Percentiles rank a stretch among this genome's conserved stretches.
These are phyloP conservation scores for Orientallactaga sibirica DNA, from an alignment of 2,797 vertebrate species.

Conservation along the genomic window DNA sequence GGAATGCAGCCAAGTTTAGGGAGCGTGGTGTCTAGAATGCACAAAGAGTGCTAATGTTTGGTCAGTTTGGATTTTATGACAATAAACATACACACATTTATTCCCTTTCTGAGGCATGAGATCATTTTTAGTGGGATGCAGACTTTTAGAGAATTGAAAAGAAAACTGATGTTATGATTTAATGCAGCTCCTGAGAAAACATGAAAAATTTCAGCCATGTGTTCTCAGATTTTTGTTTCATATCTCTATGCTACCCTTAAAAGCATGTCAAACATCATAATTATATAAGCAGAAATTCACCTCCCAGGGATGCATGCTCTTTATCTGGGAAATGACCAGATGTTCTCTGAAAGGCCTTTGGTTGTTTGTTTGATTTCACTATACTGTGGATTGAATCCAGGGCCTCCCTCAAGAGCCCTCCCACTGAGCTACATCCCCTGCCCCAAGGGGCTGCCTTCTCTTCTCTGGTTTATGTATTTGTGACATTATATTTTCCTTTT, in stretches of 20 bases:
- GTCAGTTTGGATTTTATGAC: background rate
- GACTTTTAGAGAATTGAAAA: conserved; percentile 58
- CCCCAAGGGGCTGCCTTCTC: background rate
- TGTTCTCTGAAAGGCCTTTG: background rate
- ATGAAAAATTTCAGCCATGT: conserved; percentile 55
- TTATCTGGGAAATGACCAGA: conserved; percentile 70
- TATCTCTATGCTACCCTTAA: conserved; percentile 64
- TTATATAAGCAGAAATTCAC: conserved; percentile 54
- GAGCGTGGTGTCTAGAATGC: background rate
- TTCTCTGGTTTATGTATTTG: conserved; percentile 59
- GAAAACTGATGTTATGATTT: conserved; percentile 56
- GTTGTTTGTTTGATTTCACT: background rate
- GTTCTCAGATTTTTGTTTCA: conserved; percentile 46
- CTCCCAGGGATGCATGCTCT: conserved; percentile 35
- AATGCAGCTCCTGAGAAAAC: conserved; percentile 64
- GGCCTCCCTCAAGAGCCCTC: too few relatives aligned
- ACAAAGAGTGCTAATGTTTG: background rate
- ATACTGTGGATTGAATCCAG: too few relatives aligned
- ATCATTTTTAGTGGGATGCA: conserved; percentile 50
- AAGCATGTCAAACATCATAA: conserved; percentile 60
- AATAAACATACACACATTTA: background rate
- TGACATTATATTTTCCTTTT: conserved; percentile 44
- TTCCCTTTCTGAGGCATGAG: conserved; percentile 22
- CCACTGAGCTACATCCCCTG: background rate
- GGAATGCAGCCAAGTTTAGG: background rate